Evolutionary conservation across 1,140 invertebrate genomes (phyloP).

Genomic region (Lucilia sericata): DNA sequence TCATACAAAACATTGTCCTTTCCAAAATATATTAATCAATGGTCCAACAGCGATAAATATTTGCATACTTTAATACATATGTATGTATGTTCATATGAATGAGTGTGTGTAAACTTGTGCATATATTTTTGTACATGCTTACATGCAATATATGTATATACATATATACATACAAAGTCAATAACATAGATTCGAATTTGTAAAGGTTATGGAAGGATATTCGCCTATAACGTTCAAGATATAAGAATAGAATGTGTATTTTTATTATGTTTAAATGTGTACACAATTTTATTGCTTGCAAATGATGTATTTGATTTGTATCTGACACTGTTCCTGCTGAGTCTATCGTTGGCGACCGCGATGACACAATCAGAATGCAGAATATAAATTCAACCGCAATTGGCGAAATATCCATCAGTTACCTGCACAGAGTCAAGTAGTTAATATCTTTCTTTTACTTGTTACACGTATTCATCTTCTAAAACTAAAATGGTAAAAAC

Average conservation of each 20-base stretch:
- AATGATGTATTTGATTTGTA: constrained; percentile 58
- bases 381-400: background rate
- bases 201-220: background rate
- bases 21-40: background rate
- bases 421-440: constrained; percentile 48
- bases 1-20: background rate
- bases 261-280: constrained; percentile 49
- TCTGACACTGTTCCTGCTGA: constrained; percentile 50
- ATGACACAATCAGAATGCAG: background rate
- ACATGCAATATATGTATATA: background rate
- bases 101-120: background rate
- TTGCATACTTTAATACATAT: background rate
- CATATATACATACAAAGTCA: background rate
- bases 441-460: constrained; percentile 14
- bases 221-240: too few relatives aligned
- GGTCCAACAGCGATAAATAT: too few relatives aligned
- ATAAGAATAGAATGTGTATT: too few relatives aligned
- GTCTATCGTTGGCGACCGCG: background rate
- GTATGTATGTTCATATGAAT: background rate
- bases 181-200: background rate
- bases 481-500: constrained; percentile 27
- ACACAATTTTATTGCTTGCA: constrained; percentile 47
- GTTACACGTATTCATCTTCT: constrained; percentile 37
- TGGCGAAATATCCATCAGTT: constrained; percentile 40
- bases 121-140: background rate